Percentiles rank a stretch among this genome's conserved stretches.
Evolutionary conservation across 1,140 invertebrate genomes (phyloP).

Genomic region (Epicauta chinensis): DNA sequence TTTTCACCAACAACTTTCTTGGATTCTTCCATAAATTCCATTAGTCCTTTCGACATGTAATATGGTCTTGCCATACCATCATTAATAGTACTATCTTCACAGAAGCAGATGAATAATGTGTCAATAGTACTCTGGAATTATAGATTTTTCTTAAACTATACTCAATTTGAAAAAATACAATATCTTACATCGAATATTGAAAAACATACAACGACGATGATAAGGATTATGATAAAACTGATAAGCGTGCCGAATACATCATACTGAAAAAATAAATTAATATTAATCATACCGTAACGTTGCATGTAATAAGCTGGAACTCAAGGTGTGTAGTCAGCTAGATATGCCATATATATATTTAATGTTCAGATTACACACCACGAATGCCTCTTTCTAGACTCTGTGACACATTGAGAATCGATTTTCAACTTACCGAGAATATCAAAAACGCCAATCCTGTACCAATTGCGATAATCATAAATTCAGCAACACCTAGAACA

Average conservation of each 20-base stretch:
- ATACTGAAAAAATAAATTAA: slow-evolving; percentile 5
- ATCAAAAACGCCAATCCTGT: background rate
- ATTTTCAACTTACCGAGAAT: background rate
- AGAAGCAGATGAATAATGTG: slow-evolving; percentile 77
- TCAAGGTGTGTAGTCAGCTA: no score
- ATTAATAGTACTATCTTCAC: slow-evolving; percentile 69
- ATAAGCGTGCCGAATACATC: background rate
- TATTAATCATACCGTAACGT: no score
- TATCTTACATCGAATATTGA: slow-evolving; percentile 2
- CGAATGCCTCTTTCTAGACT: no score
- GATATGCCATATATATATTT: no score
- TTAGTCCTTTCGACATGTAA: slow-evolving; percentile 67
- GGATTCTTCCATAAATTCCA: slow-evolving; percentile 64
- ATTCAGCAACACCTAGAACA: background rate
- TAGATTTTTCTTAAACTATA: background rate
- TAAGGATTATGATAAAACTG: background rate
- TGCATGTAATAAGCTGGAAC: no score
- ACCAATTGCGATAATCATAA: slow-evolving; percentile 1
- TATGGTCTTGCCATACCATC: slow-evolving; percentile 67
- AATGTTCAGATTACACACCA: no score
- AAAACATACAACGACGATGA: background rate
- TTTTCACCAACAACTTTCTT: slow-evolving; percentile 46
- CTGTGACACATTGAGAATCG: no score
- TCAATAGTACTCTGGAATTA: slow-evolving; percentile 70
- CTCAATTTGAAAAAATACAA: no score